A percentile compares a stretch with the other conserved stretches of the same genome.
phyloP scores from a whole-genome alignment of 2,113 vertebrate species.

The Oenanthe melanoleuca region DNA sequence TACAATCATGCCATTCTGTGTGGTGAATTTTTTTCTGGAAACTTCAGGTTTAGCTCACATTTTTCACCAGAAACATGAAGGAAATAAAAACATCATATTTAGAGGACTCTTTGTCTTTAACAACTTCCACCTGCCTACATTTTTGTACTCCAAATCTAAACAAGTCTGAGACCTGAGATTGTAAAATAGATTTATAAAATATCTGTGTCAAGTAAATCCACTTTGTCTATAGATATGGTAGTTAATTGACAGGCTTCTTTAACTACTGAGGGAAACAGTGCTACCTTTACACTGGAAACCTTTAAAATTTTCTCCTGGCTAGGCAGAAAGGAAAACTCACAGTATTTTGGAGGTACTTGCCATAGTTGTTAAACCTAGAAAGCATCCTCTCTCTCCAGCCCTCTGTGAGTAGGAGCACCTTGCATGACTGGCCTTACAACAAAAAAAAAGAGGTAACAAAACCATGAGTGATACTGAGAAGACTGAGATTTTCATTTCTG shows the following conservation, averaged over 20 bases:
- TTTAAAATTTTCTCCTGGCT: neutral
- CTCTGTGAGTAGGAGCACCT: neutral
- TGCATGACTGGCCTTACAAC: neutral
- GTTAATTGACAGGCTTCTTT: neutral
- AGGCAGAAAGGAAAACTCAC: neutral
- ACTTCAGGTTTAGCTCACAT: neutral
- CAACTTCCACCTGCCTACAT: accelerated
- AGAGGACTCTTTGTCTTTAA: neutral
- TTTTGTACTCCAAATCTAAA: neutral
- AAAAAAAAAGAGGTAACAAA: conserved; percentile 2
- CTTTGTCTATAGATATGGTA: neutral
- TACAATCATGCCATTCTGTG: neutral
- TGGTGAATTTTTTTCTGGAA: neutral
- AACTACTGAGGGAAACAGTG: neutral
- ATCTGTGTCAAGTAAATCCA: neutral
- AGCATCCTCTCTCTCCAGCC: neutral
- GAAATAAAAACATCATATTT: neutral
- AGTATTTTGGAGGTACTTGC: neutral
- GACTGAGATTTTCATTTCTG: neutral
- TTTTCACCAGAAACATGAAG: neutral
- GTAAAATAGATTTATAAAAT: neutral
- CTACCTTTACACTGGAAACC: neutral
- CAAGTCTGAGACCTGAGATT: neutral
- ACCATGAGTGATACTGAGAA: neutral
- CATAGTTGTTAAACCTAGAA: neutral